These are phyloP conservation scores for Frankliniella fusca DNA, from an alignment of 2,888 invertebrate genomes.

Conservation along the genomic window DNA sequence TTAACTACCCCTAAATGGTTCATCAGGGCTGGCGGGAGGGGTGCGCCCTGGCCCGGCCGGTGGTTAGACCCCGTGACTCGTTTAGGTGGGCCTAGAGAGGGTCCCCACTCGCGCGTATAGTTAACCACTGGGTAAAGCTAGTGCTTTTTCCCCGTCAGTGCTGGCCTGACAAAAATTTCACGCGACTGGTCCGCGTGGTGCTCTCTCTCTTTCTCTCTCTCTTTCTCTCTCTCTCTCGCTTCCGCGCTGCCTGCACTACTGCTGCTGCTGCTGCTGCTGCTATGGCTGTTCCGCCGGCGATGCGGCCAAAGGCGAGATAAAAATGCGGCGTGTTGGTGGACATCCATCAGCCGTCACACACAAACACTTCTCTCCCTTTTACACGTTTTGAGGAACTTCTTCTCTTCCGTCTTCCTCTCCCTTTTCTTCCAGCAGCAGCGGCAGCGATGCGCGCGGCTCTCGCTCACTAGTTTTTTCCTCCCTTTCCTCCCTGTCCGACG, in stretches of 20 bases:
- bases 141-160: too few relatives aligned
- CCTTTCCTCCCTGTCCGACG: too few relatives aligned
- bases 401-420: not conserved
- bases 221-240: too few relatives aligned
- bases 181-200: not conserved
- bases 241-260: not conserved
- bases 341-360: constrained; percentile 16
- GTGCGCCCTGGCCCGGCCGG: not conserved
- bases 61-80: not conserved
- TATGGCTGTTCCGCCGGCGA: too few relatives aligned
- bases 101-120: too few relatives aligned
- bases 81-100: not conserved
- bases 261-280: too few relatives aligned
- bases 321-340: constrained; percentile 11
- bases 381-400: not conserved
- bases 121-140: too few relatives aligned
- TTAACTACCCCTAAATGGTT: constrained; percentile 20
- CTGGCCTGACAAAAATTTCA: too few relatives aligned
- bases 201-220: too few relatives aligned
- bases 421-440: not conserved
- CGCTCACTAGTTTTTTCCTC: too few relatives aligned
- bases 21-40: not conserved
- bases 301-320: not conserved
- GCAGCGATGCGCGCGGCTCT: not conserved
- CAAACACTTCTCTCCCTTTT: not conserved